phyloP scores from a whole-genome alignment of 2,888 invertebrate species.

The Exocentrus adspersus region DNA sequence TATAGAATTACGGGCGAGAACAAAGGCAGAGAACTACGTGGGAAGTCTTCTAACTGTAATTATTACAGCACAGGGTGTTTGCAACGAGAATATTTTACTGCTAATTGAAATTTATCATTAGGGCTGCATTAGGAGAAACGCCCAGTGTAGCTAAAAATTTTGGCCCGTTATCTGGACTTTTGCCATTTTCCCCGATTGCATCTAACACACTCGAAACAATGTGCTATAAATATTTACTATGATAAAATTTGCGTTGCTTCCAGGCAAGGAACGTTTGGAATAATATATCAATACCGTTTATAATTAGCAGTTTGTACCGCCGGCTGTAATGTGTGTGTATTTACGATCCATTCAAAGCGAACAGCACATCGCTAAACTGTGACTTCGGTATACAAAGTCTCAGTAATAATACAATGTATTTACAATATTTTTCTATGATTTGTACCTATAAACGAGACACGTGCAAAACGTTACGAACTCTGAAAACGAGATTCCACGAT shows the following conservation, averaged over 20 bases:
- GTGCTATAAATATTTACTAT: constrained; percentile 19
- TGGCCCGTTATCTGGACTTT: background rate
- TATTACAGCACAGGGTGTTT: background rate
- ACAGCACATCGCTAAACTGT: background rate
- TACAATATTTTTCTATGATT: too few species aligned
- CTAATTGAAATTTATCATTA: background rate
- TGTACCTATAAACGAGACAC: too few species aligned
- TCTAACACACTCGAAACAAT: constrained; percentile 14
- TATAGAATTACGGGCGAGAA: constrained; percentile 12
- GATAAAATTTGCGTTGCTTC: constrained; percentile 13
- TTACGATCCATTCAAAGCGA: constrained; percentile 15
- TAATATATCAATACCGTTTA: constrained; percentile 9
- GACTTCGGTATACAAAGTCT: background rate
- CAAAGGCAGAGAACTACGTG: constrained; percentile 11
- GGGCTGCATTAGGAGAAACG: too few species aligned
- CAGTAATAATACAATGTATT: background rate
- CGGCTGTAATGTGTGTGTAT: constrained; percentile 11
- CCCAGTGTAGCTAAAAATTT: too few species aligned
- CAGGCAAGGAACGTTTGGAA: constrained; percentile 1
- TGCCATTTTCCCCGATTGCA: background rate
- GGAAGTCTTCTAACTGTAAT: background rate
- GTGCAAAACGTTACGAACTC: too few species aligned
- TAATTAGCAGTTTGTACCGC: constrained; percentile 16
- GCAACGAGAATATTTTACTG: background rate
- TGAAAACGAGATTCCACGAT: too few species aligned